phyloP scores from a whole-genome alignment of 1,140 invertebrate species.

The Cotesia chilonis region DNA sequence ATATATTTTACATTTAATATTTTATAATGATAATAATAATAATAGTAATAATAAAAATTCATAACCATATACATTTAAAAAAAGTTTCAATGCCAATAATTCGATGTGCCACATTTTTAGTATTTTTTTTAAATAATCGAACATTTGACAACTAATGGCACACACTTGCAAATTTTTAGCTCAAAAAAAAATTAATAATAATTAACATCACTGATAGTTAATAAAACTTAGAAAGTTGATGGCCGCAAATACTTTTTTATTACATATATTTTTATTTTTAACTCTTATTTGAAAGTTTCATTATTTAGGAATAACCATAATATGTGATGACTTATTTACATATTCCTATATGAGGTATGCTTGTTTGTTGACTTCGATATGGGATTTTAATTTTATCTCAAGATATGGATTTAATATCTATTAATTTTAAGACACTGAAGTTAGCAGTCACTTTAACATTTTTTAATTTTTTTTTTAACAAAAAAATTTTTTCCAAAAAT shows the following conservation, averaged over 20 bases:
- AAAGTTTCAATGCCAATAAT: slow-evolving; percentile 24
- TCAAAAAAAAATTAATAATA: neutral
- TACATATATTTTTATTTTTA: too few relatives aligned
- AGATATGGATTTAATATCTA: slow-evolving; percentile 10
- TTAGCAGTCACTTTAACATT: too few relatives aligned
- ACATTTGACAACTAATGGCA: slow-evolving; percentile 11
- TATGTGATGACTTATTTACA: slow-evolving; percentile 49
- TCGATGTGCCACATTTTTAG: slow-evolving; percentile 30
- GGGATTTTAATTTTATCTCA: slow-evolving; percentile 43
- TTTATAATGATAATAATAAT: neutral
- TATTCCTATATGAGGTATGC: slow-evolving; percentile 54
- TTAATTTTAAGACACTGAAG: neutral
- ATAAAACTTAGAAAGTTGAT: neutral
- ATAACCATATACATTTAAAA: slow-evolving; percentile 28
- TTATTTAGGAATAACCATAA: too few relatives aligned
- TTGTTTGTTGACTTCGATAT: slow-evolving; percentile 53
- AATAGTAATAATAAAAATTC: neutral
- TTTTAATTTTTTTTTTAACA: too few relatives aligned
- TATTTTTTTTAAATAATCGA: slow-evolving; percentile 21
- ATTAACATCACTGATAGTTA: slow-evolving; percentile 10
- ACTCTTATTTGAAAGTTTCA: too few relatives aligned
- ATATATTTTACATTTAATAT: slow-evolving; percentile 47
- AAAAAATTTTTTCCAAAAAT: too few relatives aligned
- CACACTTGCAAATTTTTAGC: neutral
- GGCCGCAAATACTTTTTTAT: too few relatives aligned